phyloP scores from a whole-genome alignment of 2,797 vertebrate species.

The Neosilurus mollespiculum region DNA sequence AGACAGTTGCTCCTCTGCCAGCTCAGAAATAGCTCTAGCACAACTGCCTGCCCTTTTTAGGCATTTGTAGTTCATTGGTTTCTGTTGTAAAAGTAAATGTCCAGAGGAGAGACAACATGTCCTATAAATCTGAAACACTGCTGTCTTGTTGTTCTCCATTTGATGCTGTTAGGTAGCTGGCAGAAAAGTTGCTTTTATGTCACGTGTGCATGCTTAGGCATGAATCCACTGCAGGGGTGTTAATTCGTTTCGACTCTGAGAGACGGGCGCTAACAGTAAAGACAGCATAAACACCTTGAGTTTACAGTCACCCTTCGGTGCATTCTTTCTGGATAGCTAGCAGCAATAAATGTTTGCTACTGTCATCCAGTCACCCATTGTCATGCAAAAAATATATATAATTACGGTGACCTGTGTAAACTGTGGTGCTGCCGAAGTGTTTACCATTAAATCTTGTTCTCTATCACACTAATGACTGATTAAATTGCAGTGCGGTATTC shows the following conservation, averaged over 20 bases:
- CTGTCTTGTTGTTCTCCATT: conserved; percentile 6
- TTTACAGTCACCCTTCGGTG: conserved; percentile 23
- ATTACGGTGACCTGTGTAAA: conserved; percentile 15
- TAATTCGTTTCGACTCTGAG: conserved; percentile 31
- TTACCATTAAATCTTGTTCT: conserved; percentile 9
- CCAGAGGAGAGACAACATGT: background rate
- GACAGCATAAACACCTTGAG: conserved; percentile 31
- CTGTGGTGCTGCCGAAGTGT: conserved; percentile 13
- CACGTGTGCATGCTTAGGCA: conserved; percentile 16
- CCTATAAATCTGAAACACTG: background rate
- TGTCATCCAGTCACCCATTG: background rate
- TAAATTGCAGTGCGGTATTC: conserved; percentile 18
- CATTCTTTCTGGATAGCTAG: background rate
- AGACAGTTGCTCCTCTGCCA: conserved; percentile 11
- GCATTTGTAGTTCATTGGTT: conserved; percentile 8
- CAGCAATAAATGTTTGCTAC: background rate
- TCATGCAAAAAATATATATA: background rate
- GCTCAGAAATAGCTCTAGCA: conserved; percentile 15
- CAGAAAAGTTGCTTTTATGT: background rate
- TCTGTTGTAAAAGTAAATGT: background rate
- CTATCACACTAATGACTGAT: conserved; percentile 35
- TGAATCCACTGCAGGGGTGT: conserved; percentile 21
- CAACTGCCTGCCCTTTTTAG: background rate
- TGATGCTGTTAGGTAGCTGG: conserved; percentile 3
- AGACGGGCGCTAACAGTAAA: conserved; percentile 16